Conservation (phyloP, 2,888 invertebrate species). For the Blastobasis lacticolella region DNA sequence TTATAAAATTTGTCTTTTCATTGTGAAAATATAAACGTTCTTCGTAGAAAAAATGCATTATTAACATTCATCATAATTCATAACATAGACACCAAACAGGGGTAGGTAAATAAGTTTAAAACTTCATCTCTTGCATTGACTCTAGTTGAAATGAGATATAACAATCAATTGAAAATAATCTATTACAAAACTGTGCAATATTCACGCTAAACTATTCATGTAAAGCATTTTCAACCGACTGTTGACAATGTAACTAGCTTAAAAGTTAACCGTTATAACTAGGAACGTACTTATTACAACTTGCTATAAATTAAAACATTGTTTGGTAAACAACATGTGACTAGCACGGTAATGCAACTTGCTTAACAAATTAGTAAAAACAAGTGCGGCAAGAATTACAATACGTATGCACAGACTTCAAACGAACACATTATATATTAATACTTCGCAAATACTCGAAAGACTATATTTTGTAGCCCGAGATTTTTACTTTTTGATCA, state of each 20-base stretch:
- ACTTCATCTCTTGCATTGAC: no score
- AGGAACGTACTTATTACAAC: slow-evolving; percentile 6
- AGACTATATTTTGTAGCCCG: not conserved
- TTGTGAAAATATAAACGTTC: no score
- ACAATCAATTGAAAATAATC: no score
- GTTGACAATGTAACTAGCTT: no score
- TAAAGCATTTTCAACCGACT: no score
- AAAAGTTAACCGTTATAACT: no score
- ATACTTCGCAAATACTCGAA: not conserved
- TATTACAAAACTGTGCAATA: no score
- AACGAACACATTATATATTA: not conserved
- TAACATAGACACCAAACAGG: not conserved
- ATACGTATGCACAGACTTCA: no score
- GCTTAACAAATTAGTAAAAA: slow-evolving; percentile 16
- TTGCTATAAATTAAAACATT: slow-evolving; percentile 29
- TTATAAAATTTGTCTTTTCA: slow-evolving; percentile 23
- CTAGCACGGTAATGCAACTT: slow-evolving; percentile 29
- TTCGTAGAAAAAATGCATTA: no score
- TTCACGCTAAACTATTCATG: no score
- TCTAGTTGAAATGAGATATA: no score
- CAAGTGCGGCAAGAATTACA: not conserved
- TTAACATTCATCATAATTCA: no score
- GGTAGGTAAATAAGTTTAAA: not conserved
- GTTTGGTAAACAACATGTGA: slow-evolving; percentile 45
- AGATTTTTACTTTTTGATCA: not conserved